These are phyloP conservation scores for Drosophila teissieri DNA, from an alignment of 1,140 invertebrate species.

Conservation along the genomic window DNA sequence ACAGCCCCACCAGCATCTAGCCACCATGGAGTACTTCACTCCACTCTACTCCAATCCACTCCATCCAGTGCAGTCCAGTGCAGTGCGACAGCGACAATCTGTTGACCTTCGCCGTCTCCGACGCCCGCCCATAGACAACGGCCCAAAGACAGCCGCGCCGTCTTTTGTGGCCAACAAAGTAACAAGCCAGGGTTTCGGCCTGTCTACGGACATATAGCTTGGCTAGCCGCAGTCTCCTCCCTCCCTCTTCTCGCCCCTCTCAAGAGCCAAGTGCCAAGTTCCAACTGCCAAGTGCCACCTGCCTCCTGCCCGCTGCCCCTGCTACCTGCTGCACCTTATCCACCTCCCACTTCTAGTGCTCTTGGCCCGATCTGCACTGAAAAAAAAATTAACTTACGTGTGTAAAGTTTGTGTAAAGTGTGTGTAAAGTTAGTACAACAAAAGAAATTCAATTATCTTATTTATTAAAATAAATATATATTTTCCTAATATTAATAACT, in stretches of 20 bases:
- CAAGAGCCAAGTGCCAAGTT: constrained; percentile 13
- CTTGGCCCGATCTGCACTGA: constrained; percentile 18
- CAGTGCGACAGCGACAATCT: constrained; percentile 70
- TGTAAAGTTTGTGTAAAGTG: too few species aligned
- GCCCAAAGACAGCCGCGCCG: constrained; percentile 26
- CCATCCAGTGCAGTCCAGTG: background rate
- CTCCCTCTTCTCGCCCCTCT: constrained; percentile 7
- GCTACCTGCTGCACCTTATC: constrained; percentile 26
- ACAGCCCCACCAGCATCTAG: background rate
- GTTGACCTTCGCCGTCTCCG: constrained; percentile 79
- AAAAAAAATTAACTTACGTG: too few species aligned
- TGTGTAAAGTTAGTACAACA: too few species aligned
- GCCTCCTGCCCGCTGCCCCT: constrained; percentile 5
- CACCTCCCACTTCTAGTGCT: constrained; percentile 30
- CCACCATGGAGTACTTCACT: constrained; percentile 18
- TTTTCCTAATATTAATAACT: too few species aligned
- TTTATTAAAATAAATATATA: too few species aligned
- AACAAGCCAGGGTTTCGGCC: constrained; percentile 44
- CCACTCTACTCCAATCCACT: background rate
- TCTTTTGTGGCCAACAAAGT: constrained; percentile 53
- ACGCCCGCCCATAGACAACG: constrained; percentile 74
- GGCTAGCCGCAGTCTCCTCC: constrained; percentile 41
- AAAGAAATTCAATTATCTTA: too few species aligned
- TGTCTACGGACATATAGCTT: constrained; percentile 26
- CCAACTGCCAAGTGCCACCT: constrained; percentile 16